Base-by-base conservation (phyloP, 2,113 vertebrate genomes). In the Paradoxurus hermaphroditus region DNA sequence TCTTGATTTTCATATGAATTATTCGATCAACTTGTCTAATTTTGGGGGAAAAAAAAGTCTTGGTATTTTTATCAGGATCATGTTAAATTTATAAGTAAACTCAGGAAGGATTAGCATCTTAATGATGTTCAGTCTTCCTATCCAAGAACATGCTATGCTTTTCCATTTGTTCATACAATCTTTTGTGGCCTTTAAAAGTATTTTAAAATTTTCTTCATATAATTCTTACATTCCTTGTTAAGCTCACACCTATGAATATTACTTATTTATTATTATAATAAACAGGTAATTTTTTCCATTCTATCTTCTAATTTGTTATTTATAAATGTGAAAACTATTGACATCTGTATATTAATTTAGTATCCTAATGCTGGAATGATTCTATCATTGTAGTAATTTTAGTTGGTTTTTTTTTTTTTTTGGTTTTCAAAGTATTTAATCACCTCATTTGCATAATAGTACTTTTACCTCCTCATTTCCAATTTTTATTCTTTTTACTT, bases 41-140 rank as follows among this genome's bases (percentile, higher is more conserved):
- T 65, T 92, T 65, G 81, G 5, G 67, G 51, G 78, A 56, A 46
- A 84, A 70, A 83, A 96, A 83, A 90, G 90, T 90, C 36, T 83
- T 81, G 83, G 46, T 96, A 96, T 98, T 98, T 98, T 98, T 97
- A 97, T 90, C 92, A 49, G 53, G 49, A 97, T 97, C 94, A 92
- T 97, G 96, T 96, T 96, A 97, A 96, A 97, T 96, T 98, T 98
- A 97, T 98, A 96, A 96, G 86, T 96, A 98, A 98, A 96, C 31
- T 84, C 79, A 94, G 67, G 72, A 39, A 96, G 84, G 92, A 95
- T 97, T 98, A 97, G 92, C 97, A 96, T 98, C 86, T 96, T 97
- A 97, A 96, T 96, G 94, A 98, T 87, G 73, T 51, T 79, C 79
- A 90, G 3, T 77, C 86, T 94, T 97, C 97, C 97, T 91, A 95